phyloP scores from a whole-genome alignment of 2,888 invertebrate genomes.

The Arrhopalites spinosus region DNA sequence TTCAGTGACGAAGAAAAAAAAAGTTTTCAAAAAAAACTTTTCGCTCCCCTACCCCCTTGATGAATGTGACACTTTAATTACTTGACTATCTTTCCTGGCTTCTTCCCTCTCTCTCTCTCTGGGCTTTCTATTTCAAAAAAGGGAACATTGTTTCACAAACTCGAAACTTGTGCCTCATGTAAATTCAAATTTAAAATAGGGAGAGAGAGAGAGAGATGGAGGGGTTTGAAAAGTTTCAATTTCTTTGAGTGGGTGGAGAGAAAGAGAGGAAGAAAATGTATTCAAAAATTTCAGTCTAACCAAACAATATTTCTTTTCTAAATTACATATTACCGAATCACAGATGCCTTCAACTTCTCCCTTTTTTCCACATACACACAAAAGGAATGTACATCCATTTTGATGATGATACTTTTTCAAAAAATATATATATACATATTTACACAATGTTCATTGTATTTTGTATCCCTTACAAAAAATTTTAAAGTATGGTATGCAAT shows the following conservation, averaged over 20 bases:
- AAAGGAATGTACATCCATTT: too few relatives aligned
- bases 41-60: constrained; percentile 20
- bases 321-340: background rate
- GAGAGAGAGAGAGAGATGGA: background rate
- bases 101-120: background rate
- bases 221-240: constrained; percentile 2
- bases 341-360: too few relatives aligned
- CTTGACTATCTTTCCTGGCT: constrained; percentile 16
- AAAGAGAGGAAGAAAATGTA: background rate
- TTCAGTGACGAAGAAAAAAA: constrained; percentile 25
- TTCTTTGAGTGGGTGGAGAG: constrained; percentile 5
- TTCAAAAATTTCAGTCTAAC: background rate
- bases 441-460: too few relatives aligned
- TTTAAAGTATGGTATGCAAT: too few relatives aligned
- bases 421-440: too few relatives aligned
- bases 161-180: background rate
- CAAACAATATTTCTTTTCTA: background rate
- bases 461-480: too few relatives aligned
- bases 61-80: constrained; percentile 41
- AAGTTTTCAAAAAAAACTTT: constrained; percentile 21
- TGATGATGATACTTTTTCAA: too few relatives aligned
- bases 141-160: constrained; percentile 11
- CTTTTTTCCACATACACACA: too few relatives aligned
- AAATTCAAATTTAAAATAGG: constrained; percentile 6
- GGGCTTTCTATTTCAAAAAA: too few relatives aligned